A percentile compares a stretch with the other conserved stretches of the same genome.
These are phyloP conservation scores for Drosophila pseudotakahashii DNA, from an alignment of 2,888 invertebrate genomes.

Conservation along the genomic window DNA sequence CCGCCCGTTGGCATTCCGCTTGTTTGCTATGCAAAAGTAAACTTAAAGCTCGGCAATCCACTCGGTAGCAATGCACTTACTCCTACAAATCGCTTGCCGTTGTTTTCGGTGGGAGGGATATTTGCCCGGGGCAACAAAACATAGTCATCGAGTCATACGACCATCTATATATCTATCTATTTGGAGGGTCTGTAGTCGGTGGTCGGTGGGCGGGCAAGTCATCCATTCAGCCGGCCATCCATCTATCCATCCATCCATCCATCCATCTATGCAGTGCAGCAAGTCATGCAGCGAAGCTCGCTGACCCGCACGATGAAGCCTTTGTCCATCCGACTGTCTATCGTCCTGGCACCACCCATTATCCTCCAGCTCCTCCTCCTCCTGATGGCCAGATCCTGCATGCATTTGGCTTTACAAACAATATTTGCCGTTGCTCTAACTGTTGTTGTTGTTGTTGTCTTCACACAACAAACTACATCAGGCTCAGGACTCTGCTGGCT, in stretches of 20 bases:
- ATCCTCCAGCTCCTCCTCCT: constrained; percentile 26
- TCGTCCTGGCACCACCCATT: constrained; percentile 22
- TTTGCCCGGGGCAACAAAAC: constrained; percentile 59
- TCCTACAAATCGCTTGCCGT: constrained; percentile 49
- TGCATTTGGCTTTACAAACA: constrained; percentile 79
- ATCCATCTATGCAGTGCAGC: constrained; percentile 65
- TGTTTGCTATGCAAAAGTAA: constrained; percentile 35
- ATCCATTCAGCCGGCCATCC: constrained; percentile 55
- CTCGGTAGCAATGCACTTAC: constrained; percentile 34
- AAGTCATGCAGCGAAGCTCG: constrained; percentile 77
- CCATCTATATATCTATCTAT: constrained; percentile 52
- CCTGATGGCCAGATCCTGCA: constrained; percentile 62
- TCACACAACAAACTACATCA: constrained; percentile 74
- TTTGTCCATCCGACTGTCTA: constrained; percentile 55
- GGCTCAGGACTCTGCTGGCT: constrained; percentile 58
- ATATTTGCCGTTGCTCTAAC: constrained; percentile 57
- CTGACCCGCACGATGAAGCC: constrained; percentile 75
- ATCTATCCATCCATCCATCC: constrained; percentile 55
- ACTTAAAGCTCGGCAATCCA: constrained; percentile 43
- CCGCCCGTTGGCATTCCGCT: constrained; percentile 10
- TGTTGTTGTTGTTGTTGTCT: constrained; percentile 52
- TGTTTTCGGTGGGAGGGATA: constrained; percentile 54
- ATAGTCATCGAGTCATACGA: constrained; percentile 41
- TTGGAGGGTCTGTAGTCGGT: constrained; percentile 1
- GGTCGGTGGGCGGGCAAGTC: constrained; percentile 33